These are phyloP conservation scores for Sceloporus tristichus DNA, from an alignment of 2,113 vertebrate genomes.

Conservation along the genomic window DNA sequence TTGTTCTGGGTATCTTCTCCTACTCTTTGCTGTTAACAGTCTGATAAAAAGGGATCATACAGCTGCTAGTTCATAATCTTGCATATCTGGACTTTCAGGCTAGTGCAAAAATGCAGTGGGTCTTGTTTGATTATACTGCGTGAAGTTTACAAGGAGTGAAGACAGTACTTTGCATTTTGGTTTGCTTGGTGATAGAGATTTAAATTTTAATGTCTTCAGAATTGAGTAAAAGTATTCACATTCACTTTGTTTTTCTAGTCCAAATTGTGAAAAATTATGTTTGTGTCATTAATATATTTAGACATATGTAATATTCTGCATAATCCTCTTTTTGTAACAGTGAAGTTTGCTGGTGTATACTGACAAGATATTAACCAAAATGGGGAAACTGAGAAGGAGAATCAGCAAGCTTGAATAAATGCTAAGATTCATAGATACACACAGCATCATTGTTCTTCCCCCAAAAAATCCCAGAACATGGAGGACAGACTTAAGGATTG, in stretches of 20 bases:
- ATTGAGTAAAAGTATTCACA: neutral
- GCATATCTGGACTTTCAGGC: constrained; percentile 1
- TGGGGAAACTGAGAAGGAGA: neutral
- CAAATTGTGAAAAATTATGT: neutral
- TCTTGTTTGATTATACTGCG: neutral
- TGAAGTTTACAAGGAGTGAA: neutral
- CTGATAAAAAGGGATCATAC: neutral
- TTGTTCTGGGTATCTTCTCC: neutral
- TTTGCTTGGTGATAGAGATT: neutral
- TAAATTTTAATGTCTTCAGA: neutral
- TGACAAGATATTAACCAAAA: neutral
- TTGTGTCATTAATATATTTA: neutral
- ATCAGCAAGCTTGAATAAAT: neutral
- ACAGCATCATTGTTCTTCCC: neutral
- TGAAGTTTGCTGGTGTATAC: neutral
- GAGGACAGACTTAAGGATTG: neutral
- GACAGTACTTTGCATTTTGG: neutral
- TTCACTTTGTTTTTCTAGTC: neutral
- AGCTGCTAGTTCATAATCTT: neutral
- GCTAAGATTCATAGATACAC: neutral
- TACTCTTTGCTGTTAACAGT: neutral
- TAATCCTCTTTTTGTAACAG: neutral
- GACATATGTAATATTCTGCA: neutral
- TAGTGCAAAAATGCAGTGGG: neutral
- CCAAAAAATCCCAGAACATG: neutral